Base-by-base conservation (phyloP, 2,797 vertebrate species). In the Alectoris magna region DNA sequence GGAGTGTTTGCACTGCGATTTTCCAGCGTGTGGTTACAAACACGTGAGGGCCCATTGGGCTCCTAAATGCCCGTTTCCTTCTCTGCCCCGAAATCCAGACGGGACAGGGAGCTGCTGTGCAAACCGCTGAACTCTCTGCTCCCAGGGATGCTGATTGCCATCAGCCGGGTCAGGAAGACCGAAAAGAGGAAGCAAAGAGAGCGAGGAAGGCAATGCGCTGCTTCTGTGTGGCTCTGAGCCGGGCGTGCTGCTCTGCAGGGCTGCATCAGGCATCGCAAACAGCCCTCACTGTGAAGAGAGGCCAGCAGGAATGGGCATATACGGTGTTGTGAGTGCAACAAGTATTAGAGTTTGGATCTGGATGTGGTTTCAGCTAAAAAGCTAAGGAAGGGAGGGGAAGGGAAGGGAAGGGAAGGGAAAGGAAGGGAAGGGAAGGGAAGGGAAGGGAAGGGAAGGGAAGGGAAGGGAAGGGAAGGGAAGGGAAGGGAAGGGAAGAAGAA, bases 41-140 rank as follows among this genome's bases (percentile, higher is more conserved):
- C 3, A 9, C 2, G 5, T 7, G 46, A 71, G 79, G 11, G 44
- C 9, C 2, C 4, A 29, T 17, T 1, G 1, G 14, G 3, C 21
- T 36, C 85, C 41, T 48, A 84, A 83, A 56, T 2, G 29, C 5
- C 26, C 0, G 0, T 55, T 81, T 85, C 41, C 62, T 84, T 69
- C 27, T 2, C n/a, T 34, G 24, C 12, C 38, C 72, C 34, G 26
- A 88, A 63, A 85, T 31, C 19, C 5, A 5, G 26, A 80, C 26
- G 36, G 38, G 29, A 11, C 14, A 15, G 49, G 55, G 78, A 87
- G 34, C 62, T 70, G n/a, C 68, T 87, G 14, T 22, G 31, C 31
- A 62, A 83, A 75, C 23, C 27, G 38, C 26, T 80, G 75, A 87
- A 75, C 78, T 62, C 63, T 21, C 29, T 59, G 58, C 55, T 93